phyloP scores from a whole-genome alignment of 2,113 vertebrate genomes.

The Puma concolor region DNA sequence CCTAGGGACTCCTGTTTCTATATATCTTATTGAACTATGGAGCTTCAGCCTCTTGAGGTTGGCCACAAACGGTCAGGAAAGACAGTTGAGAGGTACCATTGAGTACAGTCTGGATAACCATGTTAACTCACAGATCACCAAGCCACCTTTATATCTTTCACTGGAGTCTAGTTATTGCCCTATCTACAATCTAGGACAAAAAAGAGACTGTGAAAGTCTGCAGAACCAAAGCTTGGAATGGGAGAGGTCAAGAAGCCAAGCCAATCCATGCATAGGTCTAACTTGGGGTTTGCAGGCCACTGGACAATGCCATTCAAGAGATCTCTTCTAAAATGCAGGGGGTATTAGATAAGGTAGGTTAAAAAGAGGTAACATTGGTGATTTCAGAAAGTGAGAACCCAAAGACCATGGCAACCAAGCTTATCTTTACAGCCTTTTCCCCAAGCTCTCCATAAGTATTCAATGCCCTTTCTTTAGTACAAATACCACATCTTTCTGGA shows the following conservation, averaged over 20 bases:
- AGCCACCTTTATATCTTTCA: neutral
- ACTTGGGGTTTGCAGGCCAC: neutral
- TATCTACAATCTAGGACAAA: neutral
- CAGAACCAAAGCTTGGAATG: neutral
- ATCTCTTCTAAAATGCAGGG: neutral
- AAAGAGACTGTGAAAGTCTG: neutral
- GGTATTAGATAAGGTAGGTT: neutral
- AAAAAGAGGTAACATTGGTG: neutral
- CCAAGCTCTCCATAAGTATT: neutral
- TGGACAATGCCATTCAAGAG: neutral
- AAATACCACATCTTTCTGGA: neutral
- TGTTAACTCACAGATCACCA: neutral
- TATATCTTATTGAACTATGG: neutral
- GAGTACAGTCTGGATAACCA: neutral
- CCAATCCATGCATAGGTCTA: neutral
- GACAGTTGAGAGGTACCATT: neutral
- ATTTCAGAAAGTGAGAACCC: neutral
- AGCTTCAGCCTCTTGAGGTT: neutral
- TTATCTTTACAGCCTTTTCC: neutral
- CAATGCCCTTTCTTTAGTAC: neutral
- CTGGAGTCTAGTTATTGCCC: neutral
- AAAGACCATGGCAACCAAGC: neutral
- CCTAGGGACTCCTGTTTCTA: neutral
- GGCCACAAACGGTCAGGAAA: neutral
- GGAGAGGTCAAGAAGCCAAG: neutral